Base-by-base conservation (phyloP, 2,797 vertebrate species). In the Balearica regulorum region DNA sequence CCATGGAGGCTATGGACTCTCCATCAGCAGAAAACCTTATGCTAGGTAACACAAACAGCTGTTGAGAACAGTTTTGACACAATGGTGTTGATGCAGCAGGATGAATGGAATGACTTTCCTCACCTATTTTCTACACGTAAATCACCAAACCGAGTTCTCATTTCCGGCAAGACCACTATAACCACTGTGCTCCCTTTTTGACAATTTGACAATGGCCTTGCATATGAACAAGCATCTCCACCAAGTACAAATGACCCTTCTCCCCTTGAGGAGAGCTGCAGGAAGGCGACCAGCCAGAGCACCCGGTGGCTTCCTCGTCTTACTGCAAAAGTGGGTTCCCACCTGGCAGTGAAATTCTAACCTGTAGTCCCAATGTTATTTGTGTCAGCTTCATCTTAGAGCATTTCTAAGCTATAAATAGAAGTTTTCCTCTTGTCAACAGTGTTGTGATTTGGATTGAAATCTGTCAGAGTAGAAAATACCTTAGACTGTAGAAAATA, bases 291-390 rank as follows among this genome's bases (percentile, higher is more conserved):
- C 46, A 43, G 25, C 9, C 54, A 58, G 41, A 66, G 39, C 37
- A 62, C 8, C 21, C 4, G 0, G 2, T 2, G 9, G 33, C 58
- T 60, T 49, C 72, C 5, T 11, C 4, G 2, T 31, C 61, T 35
- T 24, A 12, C 13, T 35, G 29, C 15, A 54, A 53, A 83, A 57
- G 26, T 1, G 3, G 7, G 3, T 13, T 70, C 53, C 14, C 16
- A 43, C 3, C 28, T 25, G 18, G 20, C 28, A 76, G 25, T 1
- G 33, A 65, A 51, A 31, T 24, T 37, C 58, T 76, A 53, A 61
- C n/a, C 35, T 65, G 11, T 11, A 43, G 13, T 16, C 35, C 13
- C 41, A 10, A 3, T 1, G 2, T 31, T 41, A 9, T 16, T 26
- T 26, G 5, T 1, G 4, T 26, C 70, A n/a, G 43, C 48, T 54